Conservation (phyloP, 2,888 invertebrate genomes). For the Enchytraeus crypticus region DNA sequence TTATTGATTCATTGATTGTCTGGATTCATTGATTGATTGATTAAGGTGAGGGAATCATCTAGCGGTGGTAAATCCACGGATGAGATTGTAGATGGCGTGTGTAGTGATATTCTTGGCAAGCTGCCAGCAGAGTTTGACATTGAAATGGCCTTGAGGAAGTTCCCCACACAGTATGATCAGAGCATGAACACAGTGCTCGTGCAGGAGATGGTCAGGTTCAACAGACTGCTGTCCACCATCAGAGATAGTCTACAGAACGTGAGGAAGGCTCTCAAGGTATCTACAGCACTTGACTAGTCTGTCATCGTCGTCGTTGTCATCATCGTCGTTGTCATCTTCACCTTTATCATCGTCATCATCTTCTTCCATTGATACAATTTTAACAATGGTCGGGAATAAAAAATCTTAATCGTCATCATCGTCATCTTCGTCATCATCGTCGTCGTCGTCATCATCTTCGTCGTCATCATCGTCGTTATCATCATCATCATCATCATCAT, state of each 20-base stretch:
- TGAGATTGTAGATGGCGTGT: constrained; percentile 67
- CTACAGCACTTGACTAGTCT: too few species aligned
- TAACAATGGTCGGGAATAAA: background rate
- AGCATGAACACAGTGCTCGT: constrained; percentile 51
- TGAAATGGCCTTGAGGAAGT: constrained; percentile 44
- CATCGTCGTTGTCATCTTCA: too few species aligned
- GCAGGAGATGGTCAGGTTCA: constrained; percentile 51
- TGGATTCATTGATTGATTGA: too few species aligned
- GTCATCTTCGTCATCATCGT: too few species aligned
- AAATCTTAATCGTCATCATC: background rate
- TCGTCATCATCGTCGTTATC: background rate
- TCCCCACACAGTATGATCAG: constrained; percentile 48
- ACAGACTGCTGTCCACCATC: constrained; percentile 44
- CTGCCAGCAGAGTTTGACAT: constrained; percentile 47
- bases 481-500: constrained; percentile 1
- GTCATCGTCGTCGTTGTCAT: background rate
- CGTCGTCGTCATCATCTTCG: too few species aligned
- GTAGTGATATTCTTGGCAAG: constrained; percentile 65
- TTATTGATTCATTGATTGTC: too few species aligned
- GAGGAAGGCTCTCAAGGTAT: constrained; percentile 49
- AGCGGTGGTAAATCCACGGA: constrained; percentile 62
- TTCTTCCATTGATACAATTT: background rate
- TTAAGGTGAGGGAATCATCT: constrained; percentile 33
- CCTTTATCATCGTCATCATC: too few species aligned
- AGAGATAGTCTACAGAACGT: constrained; percentile 44